These are phyloP conservation scores for Petrocephalus zakoni DNA, from an alignment of 2,113 vertebrate genomes.

Conservation along the genomic window DNA sequence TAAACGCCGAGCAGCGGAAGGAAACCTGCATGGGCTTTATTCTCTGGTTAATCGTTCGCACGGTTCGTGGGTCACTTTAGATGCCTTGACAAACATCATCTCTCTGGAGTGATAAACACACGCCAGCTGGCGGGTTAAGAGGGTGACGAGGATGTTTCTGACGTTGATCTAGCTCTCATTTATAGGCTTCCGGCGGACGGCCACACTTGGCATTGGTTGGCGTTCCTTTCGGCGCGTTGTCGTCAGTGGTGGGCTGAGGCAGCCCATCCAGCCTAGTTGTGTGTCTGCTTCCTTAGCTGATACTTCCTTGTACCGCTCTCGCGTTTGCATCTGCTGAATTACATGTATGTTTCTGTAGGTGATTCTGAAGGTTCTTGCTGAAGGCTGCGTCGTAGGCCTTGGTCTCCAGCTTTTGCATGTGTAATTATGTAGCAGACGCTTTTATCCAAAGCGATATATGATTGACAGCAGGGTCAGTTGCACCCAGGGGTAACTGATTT, in stretches of 20 bases:
- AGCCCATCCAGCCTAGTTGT: neutral
- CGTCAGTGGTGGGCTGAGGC: neutral
- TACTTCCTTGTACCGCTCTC: neutral
- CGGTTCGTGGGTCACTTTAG: neutral
- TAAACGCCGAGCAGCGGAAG: neutral
- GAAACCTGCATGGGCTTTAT: neutral
- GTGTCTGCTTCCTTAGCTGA: neutral
- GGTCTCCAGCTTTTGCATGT: neutral
- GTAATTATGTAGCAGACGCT: neutral
- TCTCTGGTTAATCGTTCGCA: neutral
- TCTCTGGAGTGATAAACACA: neutral
- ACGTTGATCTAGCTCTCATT: neutral
- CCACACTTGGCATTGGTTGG: neutral
- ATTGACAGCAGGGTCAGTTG: neutral
- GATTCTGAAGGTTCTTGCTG: neutral
- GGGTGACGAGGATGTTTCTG: neutral
- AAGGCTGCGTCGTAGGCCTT: neutral
- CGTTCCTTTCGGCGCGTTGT: neutral
- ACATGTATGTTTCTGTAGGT: neutral
- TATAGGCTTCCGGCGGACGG: neutral
- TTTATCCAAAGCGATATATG: neutral
- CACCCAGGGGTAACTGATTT: neutral
- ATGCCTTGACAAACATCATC: neutral
- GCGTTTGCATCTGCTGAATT: neutral
- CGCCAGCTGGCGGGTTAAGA: neutral